A percentile compares a stretch with the other conserved stretches of the same genome.
Conservation (phyloP, 2,113 vertebrate species). For the Stomatorhinus ivindoensis region DNA sequence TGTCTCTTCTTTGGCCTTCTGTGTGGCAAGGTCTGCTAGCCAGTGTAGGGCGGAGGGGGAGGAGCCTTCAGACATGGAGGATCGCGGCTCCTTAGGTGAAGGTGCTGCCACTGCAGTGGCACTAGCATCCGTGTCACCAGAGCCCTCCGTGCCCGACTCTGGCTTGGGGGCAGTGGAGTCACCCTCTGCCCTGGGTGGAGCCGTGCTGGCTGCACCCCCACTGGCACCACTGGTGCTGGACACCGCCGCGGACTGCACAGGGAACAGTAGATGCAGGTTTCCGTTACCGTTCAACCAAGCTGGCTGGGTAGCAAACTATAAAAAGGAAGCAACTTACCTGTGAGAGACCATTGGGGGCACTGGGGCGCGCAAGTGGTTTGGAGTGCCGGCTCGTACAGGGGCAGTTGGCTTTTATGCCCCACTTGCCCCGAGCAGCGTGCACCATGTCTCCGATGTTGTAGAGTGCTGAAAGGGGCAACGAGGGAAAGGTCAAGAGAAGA, state of each 20-base stretch:
- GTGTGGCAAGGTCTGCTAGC: constrained; percentile 92
- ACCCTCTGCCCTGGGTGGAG: constrained; percentile 20
- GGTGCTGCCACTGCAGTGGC: constrained; percentile 48
- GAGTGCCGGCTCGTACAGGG: constrained; percentile 88
- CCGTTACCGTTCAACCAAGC: too few species aligned
- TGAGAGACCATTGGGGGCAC: constrained; percentile 89
- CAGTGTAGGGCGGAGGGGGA: constrained; percentile 90
- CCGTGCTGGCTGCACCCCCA: constrained; percentile 32
- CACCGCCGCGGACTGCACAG: constrained; percentile 26
- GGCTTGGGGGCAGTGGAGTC: constrained; percentile 39
- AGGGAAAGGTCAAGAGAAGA: neutral
- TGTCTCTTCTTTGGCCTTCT: constrained; percentile 95
- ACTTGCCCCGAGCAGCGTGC: constrained; percentile 91
- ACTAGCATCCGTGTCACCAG: constrained; percentile 42
- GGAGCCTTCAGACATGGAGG: constrained; percentile 67
- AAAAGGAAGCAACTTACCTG: constrained; percentile 63
- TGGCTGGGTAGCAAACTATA: too few species aligned
- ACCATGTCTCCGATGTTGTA: constrained; percentile 99
- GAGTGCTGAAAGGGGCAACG: constrained; percentile 65
- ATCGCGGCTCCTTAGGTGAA: constrained; percentile 64
- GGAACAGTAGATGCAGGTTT: neutral
- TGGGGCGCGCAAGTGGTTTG: constrained; percentile 80
- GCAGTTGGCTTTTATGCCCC: constrained; percentile 98
- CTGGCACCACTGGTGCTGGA: constrained; percentile 32
- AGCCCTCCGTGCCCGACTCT: constrained; percentile 47